Evolutionary conservation across 2,888 invertebrate genomes (phyloP), one percentile per base, ranked within the genome.

Genomic region (Serrognathus titanus): DNA sequence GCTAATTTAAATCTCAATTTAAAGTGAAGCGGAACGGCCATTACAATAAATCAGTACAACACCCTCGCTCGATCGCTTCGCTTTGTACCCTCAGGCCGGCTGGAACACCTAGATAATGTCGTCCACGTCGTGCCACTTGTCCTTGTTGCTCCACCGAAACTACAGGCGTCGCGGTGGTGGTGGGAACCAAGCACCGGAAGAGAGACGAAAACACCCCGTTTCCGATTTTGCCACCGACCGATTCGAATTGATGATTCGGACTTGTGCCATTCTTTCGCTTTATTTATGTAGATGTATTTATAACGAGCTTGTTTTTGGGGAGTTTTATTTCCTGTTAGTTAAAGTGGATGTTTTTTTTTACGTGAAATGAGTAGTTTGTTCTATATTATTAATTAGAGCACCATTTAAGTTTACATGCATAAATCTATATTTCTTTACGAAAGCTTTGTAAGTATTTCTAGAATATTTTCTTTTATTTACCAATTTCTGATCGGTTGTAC

Each of bases 1-100:
- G 75, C 75, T 77, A 77, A 77, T 77, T 77, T 76, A 76, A 76
- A 78, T 78, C 77, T 76, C 74, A 74, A 76, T 78, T 75, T 75
- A 73, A 74, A 75, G 69, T 73, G 76, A 75, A 70, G 72, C 76
- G 75, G 71, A 74, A 75, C 76, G 72, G 70, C 75, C 57, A 69
- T 71, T 75, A 75, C 72, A 71, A 77, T 78, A 78, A 78, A 78
- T 78, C 77, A 78, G 73, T 63, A 69, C 69, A 72, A 72, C 71
- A 71, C 73, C 74, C 73, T 69, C 71, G 55, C 62, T 56, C 39
- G 53, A 38, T 48, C 48, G 48, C 16, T 56, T 51, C 53, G 53
- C 51, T 58, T 60, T 59, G 61, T 58, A 62, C 62, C 62, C 60
- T 58, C 62, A 54, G 61, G 61, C 54, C 56, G 58, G 43, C 53